phyloP scores from a whole-genome alignment of 2,888 invertebrate species.

The Brachyopa scutellaris region DNA sequence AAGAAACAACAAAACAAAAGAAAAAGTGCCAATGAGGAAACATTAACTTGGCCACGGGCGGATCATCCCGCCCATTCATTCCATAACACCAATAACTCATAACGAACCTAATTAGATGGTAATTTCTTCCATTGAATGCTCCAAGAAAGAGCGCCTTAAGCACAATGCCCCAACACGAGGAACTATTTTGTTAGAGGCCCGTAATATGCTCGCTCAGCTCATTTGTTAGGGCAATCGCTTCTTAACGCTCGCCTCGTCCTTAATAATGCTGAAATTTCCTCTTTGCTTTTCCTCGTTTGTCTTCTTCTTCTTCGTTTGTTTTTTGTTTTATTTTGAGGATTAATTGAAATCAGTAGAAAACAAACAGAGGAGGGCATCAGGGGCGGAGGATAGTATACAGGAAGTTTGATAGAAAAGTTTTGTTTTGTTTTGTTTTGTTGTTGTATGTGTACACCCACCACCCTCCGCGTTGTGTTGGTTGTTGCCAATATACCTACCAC shows the following conservation, averaged over 20 bases:
- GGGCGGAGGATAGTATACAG: neutral
- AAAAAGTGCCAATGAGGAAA: neutral
- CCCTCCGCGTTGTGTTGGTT: no score
- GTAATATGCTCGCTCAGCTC: slow-evolving; percentile 41
- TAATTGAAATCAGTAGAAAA: slow-evolving; percentile 47
- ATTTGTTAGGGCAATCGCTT: slow-evolving; percentile 34
- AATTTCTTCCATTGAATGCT: slow-evolving; percentile 21
- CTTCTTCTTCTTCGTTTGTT: neutral
- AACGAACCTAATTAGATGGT: slow-evolving; percentile 54
- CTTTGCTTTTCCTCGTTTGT: neutral
- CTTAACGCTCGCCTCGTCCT: slow-evolving; percentile 6
- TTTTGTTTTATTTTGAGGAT: slow-evolving; percentile 22
- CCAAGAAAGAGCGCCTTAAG: no score
- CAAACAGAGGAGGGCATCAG: neutral
- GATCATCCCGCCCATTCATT: neutral
- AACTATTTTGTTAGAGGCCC: slow-evolving; percentile 32
- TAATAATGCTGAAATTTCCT: slow-evolving; percentile 14
- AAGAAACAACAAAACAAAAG: neutral
- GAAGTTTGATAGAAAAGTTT: slow-evolving; percentile 42
- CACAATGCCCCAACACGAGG: no score
- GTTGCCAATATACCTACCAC: slow-evolving; percentile 1
- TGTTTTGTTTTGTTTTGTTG: neutral
- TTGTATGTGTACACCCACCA: no score
- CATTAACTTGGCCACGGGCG: slow-evolving; percentile 13
- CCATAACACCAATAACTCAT: slow-evolving; percentile 44